Conservation (phyloP, 2,888 invertebrate genomes). For the Meghimatium bilineatum region DNA sequence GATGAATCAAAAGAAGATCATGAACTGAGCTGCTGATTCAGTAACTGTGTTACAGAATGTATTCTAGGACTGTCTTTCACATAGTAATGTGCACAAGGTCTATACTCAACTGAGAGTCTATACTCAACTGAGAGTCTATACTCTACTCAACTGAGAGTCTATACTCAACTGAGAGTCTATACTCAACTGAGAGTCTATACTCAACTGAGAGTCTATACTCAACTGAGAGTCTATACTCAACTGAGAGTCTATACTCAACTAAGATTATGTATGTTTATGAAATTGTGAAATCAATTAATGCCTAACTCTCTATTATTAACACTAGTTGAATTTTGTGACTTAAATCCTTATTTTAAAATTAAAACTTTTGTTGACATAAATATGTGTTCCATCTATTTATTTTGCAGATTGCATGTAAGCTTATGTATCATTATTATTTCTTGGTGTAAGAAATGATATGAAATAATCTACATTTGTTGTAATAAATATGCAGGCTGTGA, state of each 20-base stretch:
- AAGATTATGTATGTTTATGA: not conserved
- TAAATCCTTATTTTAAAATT: not conserved
- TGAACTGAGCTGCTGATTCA: no score
- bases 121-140: no score
- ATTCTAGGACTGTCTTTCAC: not conserved
- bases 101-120: not conserved
- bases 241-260: no score
- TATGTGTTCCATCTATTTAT: not conserved
- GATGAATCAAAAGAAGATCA: no score
- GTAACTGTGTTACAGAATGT: no score
- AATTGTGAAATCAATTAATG: not conserved
- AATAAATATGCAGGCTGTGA: not conserved
- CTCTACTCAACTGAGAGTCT: no score
- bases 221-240: no score
- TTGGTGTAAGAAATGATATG: not conserved
- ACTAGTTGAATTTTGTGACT: not conserved
- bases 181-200: no score
- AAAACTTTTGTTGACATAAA: not conserved
- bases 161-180: no score
- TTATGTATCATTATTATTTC: not conserved
- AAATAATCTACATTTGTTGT: not conserved
- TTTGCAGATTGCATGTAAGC: not conserved
- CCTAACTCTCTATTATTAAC: not conserved
- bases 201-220: no score
- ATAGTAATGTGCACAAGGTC: not conserved